Evolutionary conservation across 2,113 vertebrate species (phyloP), one percentile per base, ranked within the genome.

Genomic region (Vidua macroura): DNA sequence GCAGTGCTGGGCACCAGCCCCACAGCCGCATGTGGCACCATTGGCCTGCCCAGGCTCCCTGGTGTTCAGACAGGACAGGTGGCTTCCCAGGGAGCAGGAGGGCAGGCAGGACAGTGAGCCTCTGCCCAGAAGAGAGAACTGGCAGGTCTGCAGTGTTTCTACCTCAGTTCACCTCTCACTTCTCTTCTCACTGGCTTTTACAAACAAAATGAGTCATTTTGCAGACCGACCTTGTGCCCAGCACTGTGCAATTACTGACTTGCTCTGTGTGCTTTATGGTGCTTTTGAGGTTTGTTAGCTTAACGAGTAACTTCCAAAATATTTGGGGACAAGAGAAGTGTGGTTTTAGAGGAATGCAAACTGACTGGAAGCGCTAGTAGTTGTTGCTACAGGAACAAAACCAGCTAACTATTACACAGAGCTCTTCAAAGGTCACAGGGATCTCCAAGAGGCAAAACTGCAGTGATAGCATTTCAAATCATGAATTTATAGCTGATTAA

Each of bases 1-100:
- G 30, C 73, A 14, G 55, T 8, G 31, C 52, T 53, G 51, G 56
- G 59, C 49, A 3, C 48, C 0, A 0, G 8, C 23, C 49, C 79
- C 27, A 5, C 3, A 0, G 1, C 24, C 0, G 0, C 0, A 0
- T 8, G 21, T 23, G 52, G 30, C 44, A 56, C 27, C 27, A 0
- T 7, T 2, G 2, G 59, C n/a, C 67, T 19, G 21, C 39, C 39
- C 52, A 6, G 33, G 25, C 51, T 74, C 15, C 73, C 74, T 66
- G 69, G 44, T 0, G 0, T 33, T 55, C 0, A 4, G 37, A 27
- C 22, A 13, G 41, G 31, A 6, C 13, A 5, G 35, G 20, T 46
- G 60, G 48, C 55, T 81, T 77, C 83, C 51, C 10, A 3, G 33
- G 73, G 25, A 25, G 59, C n/a, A 28, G 39, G 62, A 67, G 25